Evolutionary conservation across 37 sponge, comb jelly and placozoan genomes (phyloP).

Genomic region (Theonella swinhoei): DNA sequence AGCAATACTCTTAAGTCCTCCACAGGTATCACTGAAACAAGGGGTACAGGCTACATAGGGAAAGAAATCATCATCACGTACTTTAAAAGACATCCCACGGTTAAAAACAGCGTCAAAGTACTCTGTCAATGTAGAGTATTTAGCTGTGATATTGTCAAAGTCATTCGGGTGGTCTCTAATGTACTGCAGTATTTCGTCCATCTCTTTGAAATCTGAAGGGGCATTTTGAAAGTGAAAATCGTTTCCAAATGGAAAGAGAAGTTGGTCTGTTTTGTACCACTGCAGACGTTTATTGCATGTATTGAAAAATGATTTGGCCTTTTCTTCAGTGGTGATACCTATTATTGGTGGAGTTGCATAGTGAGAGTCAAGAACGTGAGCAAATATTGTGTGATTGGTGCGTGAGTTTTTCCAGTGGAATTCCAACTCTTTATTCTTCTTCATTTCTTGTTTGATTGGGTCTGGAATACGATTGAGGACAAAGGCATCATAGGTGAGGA

Average conservation of each 20-base stretch:
- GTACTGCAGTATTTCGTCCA: constrained; percentile 36
- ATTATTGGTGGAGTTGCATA: constrained; percentile 44
- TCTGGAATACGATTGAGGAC: constrained; percentile 84
- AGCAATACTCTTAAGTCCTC: constrained; percentile 6
- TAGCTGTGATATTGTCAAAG: constrained; percentile 20
- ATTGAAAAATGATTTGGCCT: constrained; percentile 22
- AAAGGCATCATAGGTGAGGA: constrained; percentile 61
- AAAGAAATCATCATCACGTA: constrained; percentile 35
- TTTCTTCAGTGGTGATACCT: constrained; percentile 27
- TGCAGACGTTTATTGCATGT: constrained; percentile 22
- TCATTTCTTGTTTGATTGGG: constrained; percentile 78
- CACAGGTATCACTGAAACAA: constrained; percentile 28
- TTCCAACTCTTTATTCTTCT: constrained; percentile 59
- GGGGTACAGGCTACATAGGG: constrained; percentile 65
- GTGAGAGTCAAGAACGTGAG: constrained; percentile 67
- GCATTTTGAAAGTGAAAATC: constrained; percentile 66
- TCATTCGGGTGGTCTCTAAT: constrained; percentile 28
- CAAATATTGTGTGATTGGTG: constrained; percentile 27
- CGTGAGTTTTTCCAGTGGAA: constrained; percentile 65
- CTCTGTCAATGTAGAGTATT: constrained; percentile 55
- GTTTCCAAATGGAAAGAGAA: constrained; percentile 64
- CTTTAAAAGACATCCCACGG: constrained; percentile 15
- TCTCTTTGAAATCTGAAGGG: constrained; percentile 17
- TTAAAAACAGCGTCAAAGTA: constrained; percentile 37
- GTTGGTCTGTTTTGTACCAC: constrained; percentile 45